Conservation (phyloP, 2,888 invertebrate genomes). For the Luffia ferchaultella region DNA sequence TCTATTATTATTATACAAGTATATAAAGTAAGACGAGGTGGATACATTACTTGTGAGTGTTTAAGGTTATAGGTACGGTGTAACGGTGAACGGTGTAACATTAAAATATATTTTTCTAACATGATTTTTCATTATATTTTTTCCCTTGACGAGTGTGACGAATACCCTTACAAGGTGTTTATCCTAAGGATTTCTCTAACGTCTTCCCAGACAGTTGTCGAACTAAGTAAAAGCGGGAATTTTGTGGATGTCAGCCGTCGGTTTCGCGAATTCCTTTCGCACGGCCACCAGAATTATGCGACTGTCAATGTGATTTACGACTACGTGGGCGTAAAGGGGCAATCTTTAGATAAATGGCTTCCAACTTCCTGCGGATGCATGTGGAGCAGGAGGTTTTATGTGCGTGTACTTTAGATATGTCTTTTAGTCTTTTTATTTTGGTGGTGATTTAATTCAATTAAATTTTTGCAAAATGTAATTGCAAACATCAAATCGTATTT, state of each 20-base stretch:
- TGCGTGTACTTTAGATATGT: too few relatives aligned
- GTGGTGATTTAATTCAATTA: too few relatives aligned
- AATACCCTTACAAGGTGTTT: background rate
- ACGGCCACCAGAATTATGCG: slow-evolving; percentile 3
- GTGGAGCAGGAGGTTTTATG: background rate
- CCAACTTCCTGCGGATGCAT: slow-evolving; percentile 5
- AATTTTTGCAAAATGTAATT: too few relatives aligned
- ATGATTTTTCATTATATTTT: too few relatives aligned
- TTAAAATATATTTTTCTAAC: too few relatives aligned
- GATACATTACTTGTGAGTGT: too few relatives aligned
- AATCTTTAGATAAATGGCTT: slow-evolving; percentile 6
- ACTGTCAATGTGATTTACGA: slow-evolving; percentile 7
- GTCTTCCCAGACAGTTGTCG: background rate
- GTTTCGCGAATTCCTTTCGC: background rate
- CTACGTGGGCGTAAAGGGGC: slow-evolving; percentile 4
- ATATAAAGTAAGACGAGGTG: too few relatives aligned
- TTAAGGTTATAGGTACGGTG: too few relatives aligned
- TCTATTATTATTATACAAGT: too few relatives aligned
- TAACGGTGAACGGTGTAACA: too few relatives aligned
- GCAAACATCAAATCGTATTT: too few relatives aligned
- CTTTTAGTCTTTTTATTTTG: too few relatives aligned
- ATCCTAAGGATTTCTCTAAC: background rate
- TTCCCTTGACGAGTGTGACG: background rate
- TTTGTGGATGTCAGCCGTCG: background rate
- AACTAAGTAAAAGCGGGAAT: background rate